Evolutionary conservation across 2,888 invertebrate genomes (phyloP), one percentile per base, ranked within the genome.

Genomic region (Sphinx pinastri): DNA sequence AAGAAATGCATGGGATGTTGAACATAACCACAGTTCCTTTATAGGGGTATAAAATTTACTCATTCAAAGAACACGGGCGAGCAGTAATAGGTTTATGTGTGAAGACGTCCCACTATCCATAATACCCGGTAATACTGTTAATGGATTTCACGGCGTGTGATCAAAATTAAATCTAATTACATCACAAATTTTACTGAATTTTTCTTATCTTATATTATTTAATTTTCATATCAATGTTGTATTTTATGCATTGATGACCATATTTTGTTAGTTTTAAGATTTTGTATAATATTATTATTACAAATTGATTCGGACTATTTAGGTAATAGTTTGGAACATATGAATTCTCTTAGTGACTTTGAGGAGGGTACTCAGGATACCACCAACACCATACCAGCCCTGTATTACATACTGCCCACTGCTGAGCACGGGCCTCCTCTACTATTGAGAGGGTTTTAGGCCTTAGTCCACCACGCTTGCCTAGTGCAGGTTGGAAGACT

Each of bases 91-190:
- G 85, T 86, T 88, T 85, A 86, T 38, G 63, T 63, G 63, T 63
- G 63, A 63, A 63, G 63, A 69, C 77, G 78, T 71, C 77, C 79
- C 75, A 80, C 38, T 80, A 75, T 79, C 77, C 81, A 80, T 84
- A 84, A 85, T 82, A 74, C 79, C 75, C 72, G 74, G 74, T 84
- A 86, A 84, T 83, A 71, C 81, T 79, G 79, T 85, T 86, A 85
- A 72, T 75, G 78, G 81, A 83, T 83, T 84, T 79, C 78, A 76
- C 75, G 75, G 71, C 72, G 58, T 74, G 74, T 77, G 77, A 83
- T 82, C 79, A 80, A 79, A 74, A 73, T 67, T 72, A 71, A 72
- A 71, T 70, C 71, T 76, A 71, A 76, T 72, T 47, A 57, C 58
- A 49, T 59, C 31, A 38, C 11, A 58, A 31, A 47, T 19, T 58